phyloP scores from a whole-genome alignment of 2,888 invertebrate genomes.

The Sinhomidia bicolor region DNA sequence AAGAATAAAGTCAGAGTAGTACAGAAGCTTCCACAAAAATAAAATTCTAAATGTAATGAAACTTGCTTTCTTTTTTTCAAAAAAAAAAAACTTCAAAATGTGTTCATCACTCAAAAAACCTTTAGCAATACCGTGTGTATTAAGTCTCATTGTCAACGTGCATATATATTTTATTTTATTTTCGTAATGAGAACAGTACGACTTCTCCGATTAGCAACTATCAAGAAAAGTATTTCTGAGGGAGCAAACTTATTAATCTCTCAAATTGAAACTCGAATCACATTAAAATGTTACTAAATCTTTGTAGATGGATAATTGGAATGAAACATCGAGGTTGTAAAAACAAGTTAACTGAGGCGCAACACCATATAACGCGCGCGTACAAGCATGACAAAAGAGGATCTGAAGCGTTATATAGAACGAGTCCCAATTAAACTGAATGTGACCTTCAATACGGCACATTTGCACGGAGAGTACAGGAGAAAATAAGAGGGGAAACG shows the following conservation, averaged over 20 bases:
- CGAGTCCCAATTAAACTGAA: constrained; percentile 58
- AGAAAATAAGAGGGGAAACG: constrained; percentile 51
- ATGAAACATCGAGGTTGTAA: neutral
- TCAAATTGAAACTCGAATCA: neutral
- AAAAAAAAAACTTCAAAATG: no score
- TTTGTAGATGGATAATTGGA: neutral
- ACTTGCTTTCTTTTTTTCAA: no score
- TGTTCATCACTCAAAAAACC: no score
- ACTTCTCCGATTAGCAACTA: neutral
- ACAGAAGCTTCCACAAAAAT: no score
- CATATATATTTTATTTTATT: neutral
- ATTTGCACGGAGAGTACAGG: neutral
- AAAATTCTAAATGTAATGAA: no score
- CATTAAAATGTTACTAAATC: neutral
- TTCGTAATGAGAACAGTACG: neutral
- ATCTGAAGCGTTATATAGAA: neutral
- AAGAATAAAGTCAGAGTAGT: no score
- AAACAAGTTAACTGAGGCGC: neutral
- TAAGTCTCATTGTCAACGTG: no score
- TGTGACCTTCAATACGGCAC: constrained; percentile 62
- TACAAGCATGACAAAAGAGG: neutral
- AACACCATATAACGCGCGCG: neutral
- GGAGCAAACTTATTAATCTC: no score
- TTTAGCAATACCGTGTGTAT: no score
- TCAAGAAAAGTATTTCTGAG: neutral